Conservation (phyloP, 2,113 vertebrate species). For the Mormyrus iriodes region DNA sequence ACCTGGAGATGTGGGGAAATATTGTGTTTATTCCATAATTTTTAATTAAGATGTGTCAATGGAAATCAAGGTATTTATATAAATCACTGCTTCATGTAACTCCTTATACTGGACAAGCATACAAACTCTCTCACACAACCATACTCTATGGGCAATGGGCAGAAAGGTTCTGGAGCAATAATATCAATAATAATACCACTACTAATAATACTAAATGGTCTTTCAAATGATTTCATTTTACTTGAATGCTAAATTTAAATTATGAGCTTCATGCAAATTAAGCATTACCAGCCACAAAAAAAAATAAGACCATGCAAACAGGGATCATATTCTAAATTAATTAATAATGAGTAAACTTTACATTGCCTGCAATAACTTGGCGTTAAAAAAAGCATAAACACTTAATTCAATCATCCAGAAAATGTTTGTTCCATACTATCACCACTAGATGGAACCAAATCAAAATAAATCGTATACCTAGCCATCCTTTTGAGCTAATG, state of each 20-base stretch:
- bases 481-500: neutral
- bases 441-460: constrained; percentile 7
- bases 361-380: neutral
- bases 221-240: neutral
- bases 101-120: neutral
- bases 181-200: neutral
- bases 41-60: neutral
- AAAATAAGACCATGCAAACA: neutral
- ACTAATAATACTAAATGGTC: neutral
- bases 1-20: too few relatives aligned
- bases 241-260: neutral
- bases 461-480: neutral
- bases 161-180: neutral
- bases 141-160: neutral
- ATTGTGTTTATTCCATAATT: too few relatives aligned
- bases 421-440: neutral
- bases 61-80: neutral
- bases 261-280: neutral
- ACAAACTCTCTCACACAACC: neutral
- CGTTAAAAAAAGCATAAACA: neutral
- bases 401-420: neutral
- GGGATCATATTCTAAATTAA: neutral
- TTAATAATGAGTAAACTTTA: neutral
- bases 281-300: neutral
- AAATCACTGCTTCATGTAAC: neutral